Evolutionary conservation across 2,888 invertebrate genomes (phyloP), one percentile per base, ranked within the genome.

Genomic region (Eupeodes latifasciatus): DNA sequence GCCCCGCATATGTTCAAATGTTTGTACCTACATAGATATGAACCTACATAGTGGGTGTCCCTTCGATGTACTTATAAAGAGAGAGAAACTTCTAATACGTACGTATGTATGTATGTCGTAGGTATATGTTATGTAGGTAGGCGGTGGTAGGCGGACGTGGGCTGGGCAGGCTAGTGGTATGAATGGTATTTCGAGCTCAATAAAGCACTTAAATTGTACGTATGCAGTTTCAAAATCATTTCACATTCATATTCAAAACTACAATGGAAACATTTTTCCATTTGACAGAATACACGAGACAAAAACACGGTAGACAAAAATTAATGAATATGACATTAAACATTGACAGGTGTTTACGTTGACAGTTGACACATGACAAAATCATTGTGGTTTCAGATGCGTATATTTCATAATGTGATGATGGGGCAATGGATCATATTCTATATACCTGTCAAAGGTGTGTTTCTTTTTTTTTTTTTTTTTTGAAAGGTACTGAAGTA

Each of bases 341-440:
- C 55, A 74, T 59, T 83, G 86, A 87, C 79, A 87, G 83, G 64
- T 72, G 72, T 59, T 72, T 53, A 40, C 40, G 14, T 11, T 77
- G 80, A 83, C 87, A 87, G 79, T 55, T 76, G 83, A 80, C 79
- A 76, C n/a, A 44, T 55, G 19, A 36, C 71, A 66, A 66, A 78
- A 76, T 76, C 64, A 64, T 19, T 83, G 71, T 59, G 75, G 81
- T 49, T 59, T 49, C 40, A 10, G 36, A 61, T 51, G 71, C 55
- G 40, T 9, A 55, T 47, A 55, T 47, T 72, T 47, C 14, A 47
- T 72, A 57, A 14, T 12, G 36, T 27, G 47, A n/a, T 69, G 49
- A 53, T 62, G 61, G 59, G 77, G 75, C 27, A 49, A 59, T 74
- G 34, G 34, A 64, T 61, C 61, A 66, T 61, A 19, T 53, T 19